A percentile compares a stretch with the other conserved stretches of the same genome.
These are phyloP conservation scores for Caenorhabditis sp. DNA, from an alignment of 2,888 invertebrate species.

Conservation along the genomic window DNA sequence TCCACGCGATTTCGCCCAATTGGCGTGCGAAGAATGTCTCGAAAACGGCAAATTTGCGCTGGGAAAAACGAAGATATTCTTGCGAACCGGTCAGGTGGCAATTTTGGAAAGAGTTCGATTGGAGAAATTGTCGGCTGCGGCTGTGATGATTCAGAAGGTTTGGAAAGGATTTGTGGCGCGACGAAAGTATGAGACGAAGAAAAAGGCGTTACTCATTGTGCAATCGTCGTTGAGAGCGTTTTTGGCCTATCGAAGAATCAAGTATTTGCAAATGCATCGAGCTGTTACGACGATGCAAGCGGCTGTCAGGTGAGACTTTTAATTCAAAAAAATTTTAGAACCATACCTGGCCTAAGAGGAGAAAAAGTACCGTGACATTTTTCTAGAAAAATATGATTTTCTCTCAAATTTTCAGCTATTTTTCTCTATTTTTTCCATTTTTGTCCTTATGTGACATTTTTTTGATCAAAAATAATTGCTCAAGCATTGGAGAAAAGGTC, in stretches of 20 bases:
- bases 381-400: too few relatives aligned
- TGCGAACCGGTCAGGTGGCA: conserved; percentile 94
- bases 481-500: too few relatives aligned
- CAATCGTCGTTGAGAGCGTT: conserved; percentile 83
- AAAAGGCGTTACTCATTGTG: conserved; percentile 32
- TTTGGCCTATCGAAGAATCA: conserved; percentile 78
- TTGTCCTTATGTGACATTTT: too few relatives aligned
- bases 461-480: too few relatives aligned
- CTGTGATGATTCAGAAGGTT: conserved; percentile 79
- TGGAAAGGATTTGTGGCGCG: conserved; percentile 60
- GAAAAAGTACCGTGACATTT: too few relatives aligned
- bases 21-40: conserved; percentile 78
- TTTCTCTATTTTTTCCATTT: too few relatives aligned
- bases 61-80: conserved; percentile 97
- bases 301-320: conserved; percentile 73
- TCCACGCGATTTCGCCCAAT: conserved; percentile 82
- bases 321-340: too few relatives aligned
- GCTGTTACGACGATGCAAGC: conserved; percentile 81
- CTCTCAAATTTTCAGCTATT: too few relatives aligned
- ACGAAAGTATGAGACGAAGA: conserved; percentile 48
- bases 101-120: conserved; percentile 90
- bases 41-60: conserved; percentile 87
- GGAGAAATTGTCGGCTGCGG: conserved; percentile 83
- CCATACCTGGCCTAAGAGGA: too few relatives aligned
- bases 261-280: conserved; percentile 77